A percentile compares a stretch with the other conserved stretches of the same genome.
phyloP scores from a whole-genome alignment of 2,113 vertebrate species.

The Nycticebus coucang region DNA sequence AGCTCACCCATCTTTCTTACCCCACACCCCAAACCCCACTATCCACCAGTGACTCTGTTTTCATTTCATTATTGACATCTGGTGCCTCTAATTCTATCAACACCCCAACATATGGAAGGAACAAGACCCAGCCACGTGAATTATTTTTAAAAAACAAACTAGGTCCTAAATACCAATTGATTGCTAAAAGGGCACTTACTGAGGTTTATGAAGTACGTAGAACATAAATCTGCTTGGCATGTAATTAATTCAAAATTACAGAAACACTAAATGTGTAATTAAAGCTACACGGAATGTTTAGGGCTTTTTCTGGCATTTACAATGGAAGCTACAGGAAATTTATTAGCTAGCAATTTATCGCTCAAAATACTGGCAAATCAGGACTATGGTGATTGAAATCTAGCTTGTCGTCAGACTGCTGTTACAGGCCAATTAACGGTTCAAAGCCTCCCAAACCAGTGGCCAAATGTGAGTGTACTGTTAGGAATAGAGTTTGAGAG shows the following conservation, averaged over 20 bases:
- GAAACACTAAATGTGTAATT: constrained; percentile 90
- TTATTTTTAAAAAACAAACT: constrained; percentile 83
- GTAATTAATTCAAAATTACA: constrained; percentile 92
- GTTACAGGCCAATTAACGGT: constrained; percentile 81
- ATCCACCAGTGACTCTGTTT: constrained; percentile 18
- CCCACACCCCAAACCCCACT: background rate
- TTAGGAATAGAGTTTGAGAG: constrained; percentile 57
- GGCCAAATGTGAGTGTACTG: constrained; percentile 71
- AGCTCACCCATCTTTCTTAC: background rate
- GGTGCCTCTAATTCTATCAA: constrained; percentile 37
- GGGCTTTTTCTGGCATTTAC: constrained; percentile 90
- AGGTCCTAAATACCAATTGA: constrained; percentile 87
- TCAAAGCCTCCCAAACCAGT: constrained; percentile 79
- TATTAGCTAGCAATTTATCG: constrained; percentile 88
- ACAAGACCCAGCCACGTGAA: constrained; percentile 64
- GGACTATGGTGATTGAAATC: constrained; percentile 85
- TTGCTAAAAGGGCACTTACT: constrained; percentile 88
- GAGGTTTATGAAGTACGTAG: constrained; percentile 90
- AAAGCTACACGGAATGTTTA: constrained; percentile 86
- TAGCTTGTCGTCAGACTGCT: constrained; percentile 81
- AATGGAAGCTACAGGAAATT: constrained; percentile 87
- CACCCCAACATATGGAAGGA: constrained; percentile 50
- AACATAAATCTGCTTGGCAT: constrained; percentile 91
- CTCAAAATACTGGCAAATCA: constrained; percentile 88
- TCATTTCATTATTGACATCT: background rate